Percentiles rank a stretch among this genome's conserved stretches.
Conservation (phyloP, 1,140 invertebrate species). For the Thaumetopoea pityocampa region DNA sequence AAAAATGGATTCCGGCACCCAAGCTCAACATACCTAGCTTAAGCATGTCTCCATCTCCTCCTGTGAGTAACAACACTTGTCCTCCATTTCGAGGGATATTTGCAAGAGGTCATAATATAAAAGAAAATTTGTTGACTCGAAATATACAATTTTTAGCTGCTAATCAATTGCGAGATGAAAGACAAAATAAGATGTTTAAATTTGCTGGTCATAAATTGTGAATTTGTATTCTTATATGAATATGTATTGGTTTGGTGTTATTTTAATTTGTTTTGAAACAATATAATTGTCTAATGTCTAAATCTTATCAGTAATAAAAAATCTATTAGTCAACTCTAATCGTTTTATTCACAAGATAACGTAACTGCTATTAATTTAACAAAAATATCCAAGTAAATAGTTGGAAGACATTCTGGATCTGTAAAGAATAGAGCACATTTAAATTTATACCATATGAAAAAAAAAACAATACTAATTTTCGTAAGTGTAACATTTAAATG, state of each 20-base stretch:
- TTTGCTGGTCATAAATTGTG: slow-evolving; percentile 48
- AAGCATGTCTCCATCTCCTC: slow-evolving; percentile 3
- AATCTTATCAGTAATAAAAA: too few species aligned
- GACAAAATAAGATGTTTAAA: slow-evolving; percentile 58
- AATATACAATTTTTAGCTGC: slow-evolving; percentile 30
- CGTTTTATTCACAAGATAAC: too few species aligned
- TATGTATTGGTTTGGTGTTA: slow-evolving; percentile 8
- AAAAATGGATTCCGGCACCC: slow-evolving; percentile 23
- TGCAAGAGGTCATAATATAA: slow-evolving; percentile 8
- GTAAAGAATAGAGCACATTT: too few species aligned
- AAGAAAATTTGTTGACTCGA: slow-evolving; percentile 28
- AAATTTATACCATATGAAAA: too few species aligned
- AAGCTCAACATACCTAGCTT: slow-evolving; percentile 15
- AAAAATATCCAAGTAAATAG: too few species aligned
- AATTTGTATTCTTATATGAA: slow-evolving; percentile 11
- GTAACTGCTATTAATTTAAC: too few species aligned
- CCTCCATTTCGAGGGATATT: slow-evolving; percentile 2
- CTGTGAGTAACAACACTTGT: slow-evolving; percentile 16
- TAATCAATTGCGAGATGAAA: slow-evolving; percentile 34
- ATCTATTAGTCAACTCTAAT: too few species aligned
- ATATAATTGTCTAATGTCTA: too few species aligned
- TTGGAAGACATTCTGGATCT: too few species aligned
- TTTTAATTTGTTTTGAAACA: not conserved
- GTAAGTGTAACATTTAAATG: too few species aligned
- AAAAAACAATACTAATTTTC: too few species aligned